A percentile compares a stretch with the other conserved stretches of the same genome.
Evolutionary conservation across 2,113 vertebrate genomes (phyloP).

Genomic region (Cyanocitta stelleri): DNA sequence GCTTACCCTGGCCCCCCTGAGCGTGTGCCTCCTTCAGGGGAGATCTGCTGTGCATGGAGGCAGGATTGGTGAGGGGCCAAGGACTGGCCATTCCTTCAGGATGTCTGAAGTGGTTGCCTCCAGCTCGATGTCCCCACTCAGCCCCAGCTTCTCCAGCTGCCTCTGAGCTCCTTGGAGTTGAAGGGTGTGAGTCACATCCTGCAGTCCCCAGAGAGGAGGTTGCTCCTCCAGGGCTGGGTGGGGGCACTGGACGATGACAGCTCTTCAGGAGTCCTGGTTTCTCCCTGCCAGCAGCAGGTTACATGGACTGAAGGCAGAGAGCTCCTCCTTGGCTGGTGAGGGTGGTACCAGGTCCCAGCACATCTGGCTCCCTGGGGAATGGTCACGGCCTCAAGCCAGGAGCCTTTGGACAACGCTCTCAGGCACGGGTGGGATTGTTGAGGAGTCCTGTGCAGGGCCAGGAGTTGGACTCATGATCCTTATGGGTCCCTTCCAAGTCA

Average conservation of each 20-base stretch:
- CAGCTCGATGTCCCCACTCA: background rate
- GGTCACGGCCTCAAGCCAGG: background rate
- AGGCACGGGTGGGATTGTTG: background rate
- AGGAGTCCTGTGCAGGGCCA: background rate
- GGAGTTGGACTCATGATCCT: background rate
- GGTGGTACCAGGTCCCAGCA: background rate
- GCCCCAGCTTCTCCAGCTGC: background rate
- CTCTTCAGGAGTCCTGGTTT: background rate
- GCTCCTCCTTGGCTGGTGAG: background rate
- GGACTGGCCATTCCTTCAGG: background rate
- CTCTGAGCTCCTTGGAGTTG: background rate
- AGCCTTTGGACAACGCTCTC: background rate
- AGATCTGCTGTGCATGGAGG: background rate
- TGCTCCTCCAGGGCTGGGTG: background rate
- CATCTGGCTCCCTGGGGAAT: background rate
- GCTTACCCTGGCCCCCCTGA: background rate
- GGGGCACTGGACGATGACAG: background rate
- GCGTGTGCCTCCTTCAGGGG: rapidly evolving
- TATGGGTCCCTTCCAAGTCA: background rate
- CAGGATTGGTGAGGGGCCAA: background rate
- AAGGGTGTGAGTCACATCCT: background rate
- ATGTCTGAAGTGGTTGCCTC: background rate
- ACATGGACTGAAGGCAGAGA: background rate
- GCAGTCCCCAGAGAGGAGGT: background rate
- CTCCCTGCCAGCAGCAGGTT: background rate